These are phyloP conservation scores for Pyrgilauda ruficollis DNA, from an alignment of 2,113 vertebrate genomes.

Conservation along the genomic window DNA sequence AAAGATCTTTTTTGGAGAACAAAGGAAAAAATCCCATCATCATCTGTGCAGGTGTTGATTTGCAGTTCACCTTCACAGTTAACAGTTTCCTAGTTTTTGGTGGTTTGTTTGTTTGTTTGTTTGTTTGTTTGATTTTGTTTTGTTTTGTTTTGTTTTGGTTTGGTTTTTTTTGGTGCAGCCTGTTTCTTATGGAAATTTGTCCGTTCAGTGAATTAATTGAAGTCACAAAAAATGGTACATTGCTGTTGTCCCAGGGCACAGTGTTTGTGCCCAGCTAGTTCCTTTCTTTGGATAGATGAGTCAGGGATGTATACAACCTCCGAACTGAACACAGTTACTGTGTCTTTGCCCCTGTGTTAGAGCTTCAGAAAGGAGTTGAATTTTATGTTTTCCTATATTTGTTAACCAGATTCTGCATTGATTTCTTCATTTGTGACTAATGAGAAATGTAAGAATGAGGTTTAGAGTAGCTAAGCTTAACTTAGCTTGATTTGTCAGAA, in stretches of 20 bases:
- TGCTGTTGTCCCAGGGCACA: neutral
- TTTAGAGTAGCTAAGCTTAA: neutral
- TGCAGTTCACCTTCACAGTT: slow-evolving; percentile 34
- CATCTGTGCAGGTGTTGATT: slow-evolving; percentile 23
- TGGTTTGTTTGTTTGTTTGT: neutral
- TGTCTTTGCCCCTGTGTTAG: neutral
- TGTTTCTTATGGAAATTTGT: neutral
- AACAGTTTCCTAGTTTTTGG: neutral
- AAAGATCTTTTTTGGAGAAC: neutral
- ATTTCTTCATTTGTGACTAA: neutral
- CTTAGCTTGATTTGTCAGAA: neutral
- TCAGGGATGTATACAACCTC: neutral
- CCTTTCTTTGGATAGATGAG: neutral
- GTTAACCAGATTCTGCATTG: neutral
- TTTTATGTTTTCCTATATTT: neutral
- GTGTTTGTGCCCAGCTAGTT: neutral
- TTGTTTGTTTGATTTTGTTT: neutral
- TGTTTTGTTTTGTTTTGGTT: no score
- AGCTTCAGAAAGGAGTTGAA: neutral
- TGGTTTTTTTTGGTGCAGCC: slow-evolving; percentile 4
- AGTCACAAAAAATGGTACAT: neutral
- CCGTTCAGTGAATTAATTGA: neutral
- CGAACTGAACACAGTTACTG: neutral
- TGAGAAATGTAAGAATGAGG: neutral
- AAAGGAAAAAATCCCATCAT: neutral